Evolutionary conservation across 2,797 vertebrate genomes (phyloP).

Genomic region (Liasis olivaceus): DNA sequence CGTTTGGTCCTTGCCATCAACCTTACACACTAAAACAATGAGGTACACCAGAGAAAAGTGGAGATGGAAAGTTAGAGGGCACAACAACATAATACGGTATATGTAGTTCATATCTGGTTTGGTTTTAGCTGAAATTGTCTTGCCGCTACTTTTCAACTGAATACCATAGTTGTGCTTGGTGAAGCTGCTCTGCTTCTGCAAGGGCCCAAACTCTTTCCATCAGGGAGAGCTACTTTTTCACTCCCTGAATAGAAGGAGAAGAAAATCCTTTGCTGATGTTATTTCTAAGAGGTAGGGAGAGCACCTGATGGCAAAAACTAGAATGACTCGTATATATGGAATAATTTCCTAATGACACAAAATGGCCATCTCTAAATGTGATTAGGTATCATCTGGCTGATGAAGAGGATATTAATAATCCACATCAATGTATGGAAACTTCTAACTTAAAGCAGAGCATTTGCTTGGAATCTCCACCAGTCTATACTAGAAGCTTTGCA

Average conservation of each 20-base stretch:
- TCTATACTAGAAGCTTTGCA: background rate
- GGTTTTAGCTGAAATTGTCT: background rate
- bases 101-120: background rate
- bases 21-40: background rate
- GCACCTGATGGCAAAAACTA: background rate
- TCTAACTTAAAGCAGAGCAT: background rate
- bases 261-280: background rate
- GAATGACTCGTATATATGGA: background rate
- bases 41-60: background rate
- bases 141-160: background rate
- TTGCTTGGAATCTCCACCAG: background rate
- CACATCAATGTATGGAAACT: background rate
- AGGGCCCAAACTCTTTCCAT: background rate
- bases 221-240: background rate
- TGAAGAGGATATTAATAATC: background rate
- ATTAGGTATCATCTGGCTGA: background rate
- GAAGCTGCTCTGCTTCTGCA: background rate
- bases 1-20: background rate
- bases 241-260: background rate
- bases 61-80: background rate
- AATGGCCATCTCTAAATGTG: background rate
- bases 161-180: background rate
- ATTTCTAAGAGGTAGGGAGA: background rate
- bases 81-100: background rate
- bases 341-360: background rate